Evolutionary conservation across 2,113 vertebrate species (phyloP).

Genomic region (Poecile atricapillus): DNA sequence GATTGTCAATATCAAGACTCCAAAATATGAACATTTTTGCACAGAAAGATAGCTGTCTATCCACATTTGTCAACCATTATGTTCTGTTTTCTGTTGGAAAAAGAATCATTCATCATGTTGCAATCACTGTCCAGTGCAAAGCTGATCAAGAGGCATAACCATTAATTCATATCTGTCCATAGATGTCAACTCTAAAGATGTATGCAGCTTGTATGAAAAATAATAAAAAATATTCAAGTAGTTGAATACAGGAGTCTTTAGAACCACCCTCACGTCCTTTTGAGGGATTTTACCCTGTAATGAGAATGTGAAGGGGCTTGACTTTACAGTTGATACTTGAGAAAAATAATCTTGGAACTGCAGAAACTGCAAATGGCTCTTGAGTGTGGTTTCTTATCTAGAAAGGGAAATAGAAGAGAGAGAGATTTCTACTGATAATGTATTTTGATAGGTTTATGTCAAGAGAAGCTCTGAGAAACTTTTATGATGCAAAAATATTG

Average conservation of each 20-base stretch:
- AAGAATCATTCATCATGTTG: constrained; percentile 35
- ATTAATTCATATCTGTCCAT: constrained; percentile 27
- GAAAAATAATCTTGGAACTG: background rate
- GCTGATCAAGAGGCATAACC: constrained; percentile 3
- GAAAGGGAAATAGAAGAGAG: background rate
- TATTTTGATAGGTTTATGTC: background rate
- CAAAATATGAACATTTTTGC: background rate
- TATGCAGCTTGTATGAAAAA: background rate
- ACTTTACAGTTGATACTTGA: background rate
- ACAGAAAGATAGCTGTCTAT: background rate
- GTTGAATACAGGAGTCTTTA: background rate
- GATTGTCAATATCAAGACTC: background rate
- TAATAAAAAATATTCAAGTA: background rate
- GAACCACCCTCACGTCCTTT: background rate
- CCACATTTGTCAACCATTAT: constrained; percentile 28
- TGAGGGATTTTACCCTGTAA: background rate
- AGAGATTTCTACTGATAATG: background rate
- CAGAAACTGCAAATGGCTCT: background rate
- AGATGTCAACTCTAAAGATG: background rate
- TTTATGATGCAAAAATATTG: background rate
- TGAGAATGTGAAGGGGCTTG: background rate
- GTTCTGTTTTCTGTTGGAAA: constrained; percentile 8
- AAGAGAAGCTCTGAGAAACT: background rate
- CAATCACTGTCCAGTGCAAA: constrained; percentile 14
- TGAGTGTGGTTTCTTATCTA: background rate